Evolutionary conservation across 2,113 vertebrate species (phyloP), one percentile per base, ranked within the genome.

Genomic region (Oceanodroma tethys): DNA sequence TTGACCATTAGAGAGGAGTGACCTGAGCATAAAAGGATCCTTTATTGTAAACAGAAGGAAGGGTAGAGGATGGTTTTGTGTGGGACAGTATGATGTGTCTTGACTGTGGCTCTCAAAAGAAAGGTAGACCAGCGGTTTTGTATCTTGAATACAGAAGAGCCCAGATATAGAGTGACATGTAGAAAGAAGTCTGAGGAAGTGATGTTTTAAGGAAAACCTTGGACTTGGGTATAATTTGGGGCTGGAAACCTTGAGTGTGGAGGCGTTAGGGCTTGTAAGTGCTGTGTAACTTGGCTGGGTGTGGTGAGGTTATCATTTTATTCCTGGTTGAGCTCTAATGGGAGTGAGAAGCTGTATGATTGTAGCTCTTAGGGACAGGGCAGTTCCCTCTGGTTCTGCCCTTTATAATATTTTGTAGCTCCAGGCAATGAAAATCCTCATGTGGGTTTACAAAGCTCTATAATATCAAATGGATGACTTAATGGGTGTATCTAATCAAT

Each of bases 71-170:
- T 27, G 10, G 4, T 25, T 15, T 21, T 15, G 3, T 21, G 56
- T 22, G 13, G 5, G 3, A 9, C 5, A 16, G 8, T 9, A 3
- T 11, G 34, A 21, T 8, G 13, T 9, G 6, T 13, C 6, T 27
- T 50, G 16, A 4, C 0, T 55, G 11, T 6, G 8, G 1, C 0
- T n/a, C 2, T 26, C 2, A 13, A 18, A 68, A 27, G 9, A 19
- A 12, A 38, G 2, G 0, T 1, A 13, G 3, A 2, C 1, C 1
- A 4, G 11, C 3, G 10, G 0, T 16, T 29, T 22, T 67, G 6
- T 14, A 0, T 14, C 4, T 9, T 55, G 11, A 38, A 65, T 7
- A 6, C 0, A 53, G 29, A 50, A 25, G 7, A 10, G 6, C 5
- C 3, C 5, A 19, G 13, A 2, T 25, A 13, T 1, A 22, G 10